phyloP scores from a whole-genome alignment of 1,140 invertebrate species.

The honey bee (Apis mellifera) region DNA sequence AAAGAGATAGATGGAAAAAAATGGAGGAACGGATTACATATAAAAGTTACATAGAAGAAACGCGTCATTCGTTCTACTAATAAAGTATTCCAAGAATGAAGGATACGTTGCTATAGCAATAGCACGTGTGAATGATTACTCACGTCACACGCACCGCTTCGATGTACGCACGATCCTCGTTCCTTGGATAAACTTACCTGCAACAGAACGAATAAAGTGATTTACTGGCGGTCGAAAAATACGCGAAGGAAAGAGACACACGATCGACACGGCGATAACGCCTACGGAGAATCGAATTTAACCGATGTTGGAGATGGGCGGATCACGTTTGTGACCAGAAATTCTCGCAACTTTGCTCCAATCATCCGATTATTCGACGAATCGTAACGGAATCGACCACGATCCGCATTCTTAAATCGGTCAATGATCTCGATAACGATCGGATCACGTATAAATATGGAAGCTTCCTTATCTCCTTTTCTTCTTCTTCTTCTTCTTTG shows the following conservation, averaged over 20 bases:
- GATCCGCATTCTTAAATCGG: slow-evolving; percentile 9
- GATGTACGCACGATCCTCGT: background rate
- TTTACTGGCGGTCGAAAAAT: background rate
- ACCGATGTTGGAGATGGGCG: no score
- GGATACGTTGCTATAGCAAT: slow-evolving; percentile 14
- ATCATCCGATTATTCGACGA: background rate
- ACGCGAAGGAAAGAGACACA: no score
- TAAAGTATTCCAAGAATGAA: slow-evolving; percentile 41
- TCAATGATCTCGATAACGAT: slow-evolving; percentile 14
- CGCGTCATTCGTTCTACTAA: slow-evolving; percentile 22
- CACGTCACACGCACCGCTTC: slow-evolving; percentile 26
- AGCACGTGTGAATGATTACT: slow-evolving; percentile 38
- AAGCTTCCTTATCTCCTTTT: background rate
- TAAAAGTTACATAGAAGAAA: background rate
- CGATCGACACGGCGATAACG: no score
- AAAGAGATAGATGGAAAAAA: no score
- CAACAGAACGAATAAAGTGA: slow-evolving; percentile 52
- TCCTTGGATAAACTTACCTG: slow-evolving; percentile 54
- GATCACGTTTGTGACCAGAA: background rate
- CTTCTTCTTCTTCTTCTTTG: no score
- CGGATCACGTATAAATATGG: slow-evolving; percentile 17
- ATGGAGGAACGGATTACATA: background rate
- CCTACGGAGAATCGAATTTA: no score
- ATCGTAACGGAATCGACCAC: background rate
- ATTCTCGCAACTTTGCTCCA: background rate